Conservation (phyloP, 2,797 vertebrate species). For the Sebastes minor region DNA sequence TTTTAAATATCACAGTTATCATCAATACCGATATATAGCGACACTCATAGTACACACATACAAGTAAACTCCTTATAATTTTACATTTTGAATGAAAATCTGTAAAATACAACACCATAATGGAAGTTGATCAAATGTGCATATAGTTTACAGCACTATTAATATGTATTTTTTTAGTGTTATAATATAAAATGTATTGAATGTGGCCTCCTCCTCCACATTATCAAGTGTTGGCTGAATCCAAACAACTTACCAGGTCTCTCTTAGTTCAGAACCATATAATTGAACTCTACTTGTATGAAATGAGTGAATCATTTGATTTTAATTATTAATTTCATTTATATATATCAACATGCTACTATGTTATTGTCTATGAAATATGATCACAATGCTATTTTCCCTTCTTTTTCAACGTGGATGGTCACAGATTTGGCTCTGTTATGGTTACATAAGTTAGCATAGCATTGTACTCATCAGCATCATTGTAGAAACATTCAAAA, state of each 20-base stretch:
- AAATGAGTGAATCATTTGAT: not conserved
- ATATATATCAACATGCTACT: not conserved
- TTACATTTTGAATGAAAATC: not conserved
- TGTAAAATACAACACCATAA: not conserved
- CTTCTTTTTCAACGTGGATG: not conserved
- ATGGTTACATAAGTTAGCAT: not conserved
- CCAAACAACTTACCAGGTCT: not conserved
- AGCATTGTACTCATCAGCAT: not conserved
- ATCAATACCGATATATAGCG: too few species aligned
- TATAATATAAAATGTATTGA: not conserved
- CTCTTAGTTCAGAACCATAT: not conserved
- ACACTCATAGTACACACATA: not conserved
- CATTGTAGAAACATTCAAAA: not conserved
- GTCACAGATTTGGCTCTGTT: not conserved
- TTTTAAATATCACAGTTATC: too few species aligned
- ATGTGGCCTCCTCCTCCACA: not conserved
- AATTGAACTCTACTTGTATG: not conserved
- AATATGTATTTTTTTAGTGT: too few species aligned
- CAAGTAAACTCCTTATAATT: not conserved
- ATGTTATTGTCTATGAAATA: not conserved
- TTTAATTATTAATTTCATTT: not conserved
- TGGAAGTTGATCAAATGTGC: not conserved
- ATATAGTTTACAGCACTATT: too few species aligned
- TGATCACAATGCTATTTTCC: not conserved
- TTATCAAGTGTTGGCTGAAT: not conserved